phyloP scores from a whole-genome alignment of 2,888 invertebrate genomes.

The Chaetogeoica ovagalla region DNA sequence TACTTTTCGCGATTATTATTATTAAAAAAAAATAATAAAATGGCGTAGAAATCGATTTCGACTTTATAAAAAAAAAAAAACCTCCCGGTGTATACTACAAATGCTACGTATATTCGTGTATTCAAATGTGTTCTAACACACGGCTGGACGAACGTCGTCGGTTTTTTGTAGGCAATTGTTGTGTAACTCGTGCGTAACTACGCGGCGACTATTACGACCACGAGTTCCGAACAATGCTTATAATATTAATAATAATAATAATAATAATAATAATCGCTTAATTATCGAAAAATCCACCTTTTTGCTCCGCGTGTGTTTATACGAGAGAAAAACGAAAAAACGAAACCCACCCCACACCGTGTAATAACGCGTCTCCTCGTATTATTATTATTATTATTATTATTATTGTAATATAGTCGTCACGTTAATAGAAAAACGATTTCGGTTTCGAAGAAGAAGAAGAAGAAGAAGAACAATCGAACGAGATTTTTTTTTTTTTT shows the following conservation, averaged over 20 bases:
- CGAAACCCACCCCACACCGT: too few relatives aligned
- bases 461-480: conserved; percentile 24
- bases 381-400: too few relatives aligned
- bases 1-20: too few relatives aligned
- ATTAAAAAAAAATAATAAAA: too few relatives aligned
- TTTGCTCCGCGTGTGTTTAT: background rate
- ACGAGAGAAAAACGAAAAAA: background rate
- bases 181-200: conserved; percentile 44
- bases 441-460: conserved; percentile 14
- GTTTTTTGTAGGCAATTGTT: conserved; percentile 26
- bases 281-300: conserved; percentile 28
- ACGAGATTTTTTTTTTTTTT: background rate
- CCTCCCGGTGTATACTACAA: too few relatives aligned
- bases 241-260: too few relatives aligned
- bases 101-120: too few relatives aligned
- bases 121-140: too few relatives aligned
- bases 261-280: conserved; percentile 41
- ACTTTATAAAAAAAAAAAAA: too few relatives aligned
- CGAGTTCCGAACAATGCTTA: conserved; percentile 5
- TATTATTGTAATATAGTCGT: background rate
- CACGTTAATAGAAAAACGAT: conserved; percentile 27
- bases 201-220: background rate
- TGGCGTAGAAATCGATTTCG: too few relatives aligned
- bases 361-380: background rate
- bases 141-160: too few relatives aligned